A percentile compares a stretch with the other conserved stretches of the same genome.
Evolutionary conservation across 2,113 vertebrate species (phyloP).

Genomic region (Apteryx mantelli): DNA sequence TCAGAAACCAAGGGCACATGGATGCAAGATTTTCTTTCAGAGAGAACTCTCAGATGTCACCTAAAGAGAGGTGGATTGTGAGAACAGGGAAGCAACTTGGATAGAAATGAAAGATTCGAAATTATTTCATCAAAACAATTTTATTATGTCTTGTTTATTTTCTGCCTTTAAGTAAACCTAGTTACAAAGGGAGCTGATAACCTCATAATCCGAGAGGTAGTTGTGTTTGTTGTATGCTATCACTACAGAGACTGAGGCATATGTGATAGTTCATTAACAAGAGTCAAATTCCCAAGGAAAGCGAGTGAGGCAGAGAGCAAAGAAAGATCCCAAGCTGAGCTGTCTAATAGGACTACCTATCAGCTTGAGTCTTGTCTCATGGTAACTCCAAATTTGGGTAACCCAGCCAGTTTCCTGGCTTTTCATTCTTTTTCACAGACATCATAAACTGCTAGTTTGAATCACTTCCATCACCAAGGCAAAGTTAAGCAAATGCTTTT

Average conservation of each 20-base stretch:
- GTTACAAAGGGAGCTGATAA: background rate
- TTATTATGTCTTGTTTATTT: background rate
- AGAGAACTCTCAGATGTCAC: background rate
- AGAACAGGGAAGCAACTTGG: accelerated
- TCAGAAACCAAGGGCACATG: background rate
- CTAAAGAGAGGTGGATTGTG: background rate
- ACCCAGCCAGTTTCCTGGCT: background rate
- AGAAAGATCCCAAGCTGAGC: background rate
- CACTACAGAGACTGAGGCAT: background rate
- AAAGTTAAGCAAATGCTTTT: background rate
- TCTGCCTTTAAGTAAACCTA: background rate
- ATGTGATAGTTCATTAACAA: background rate
- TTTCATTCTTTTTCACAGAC: background rate
- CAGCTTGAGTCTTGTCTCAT: background rate
- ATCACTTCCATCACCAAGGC: background rate
- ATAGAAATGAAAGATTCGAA: background rate
- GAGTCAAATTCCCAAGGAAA: background rate
- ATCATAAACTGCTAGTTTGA: background rate
- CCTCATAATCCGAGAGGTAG: background rate
- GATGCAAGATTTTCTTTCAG: background rate
- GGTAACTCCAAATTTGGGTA: background rate
- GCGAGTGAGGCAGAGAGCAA: background rate
- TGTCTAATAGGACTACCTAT: background rate
- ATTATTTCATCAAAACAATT: background rate
- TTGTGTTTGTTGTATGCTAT: background rate